phyloP scores from a whole-genome alignment of 2,888 invertebrate genomes.

The Chironomus riparius region DNA sequence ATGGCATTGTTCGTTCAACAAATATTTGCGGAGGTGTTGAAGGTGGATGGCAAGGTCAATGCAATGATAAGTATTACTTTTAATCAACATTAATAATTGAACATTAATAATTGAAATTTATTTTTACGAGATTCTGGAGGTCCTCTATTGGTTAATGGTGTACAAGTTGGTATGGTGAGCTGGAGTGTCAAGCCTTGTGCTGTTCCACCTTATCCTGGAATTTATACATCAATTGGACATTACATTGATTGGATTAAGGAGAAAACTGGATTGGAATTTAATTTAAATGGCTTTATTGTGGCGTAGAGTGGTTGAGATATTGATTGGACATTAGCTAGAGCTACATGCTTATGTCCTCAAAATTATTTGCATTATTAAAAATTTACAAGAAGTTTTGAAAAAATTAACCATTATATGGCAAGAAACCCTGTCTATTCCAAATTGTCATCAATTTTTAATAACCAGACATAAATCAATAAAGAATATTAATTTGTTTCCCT shows the following conservation, averaged over 20 bases:
- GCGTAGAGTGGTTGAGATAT: neutral
- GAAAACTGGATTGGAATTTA: slow-evolving; percentile 2
- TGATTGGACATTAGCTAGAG: no score
- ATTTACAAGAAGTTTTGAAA: no score
- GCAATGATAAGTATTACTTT: slow-evolving; percentile 32
- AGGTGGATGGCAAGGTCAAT: slow-evolving; percentile 36
- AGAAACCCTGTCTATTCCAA: no score
- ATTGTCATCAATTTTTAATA: no score
- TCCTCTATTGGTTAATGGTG: slow-evolving; percentile 2
- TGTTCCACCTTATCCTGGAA: slow-evolving; percentile 10
- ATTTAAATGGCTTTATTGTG: neutral
- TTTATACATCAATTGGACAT: neutral
- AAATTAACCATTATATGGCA: no score
- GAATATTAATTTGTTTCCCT: no score
- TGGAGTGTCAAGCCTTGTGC: slow-evolving; percentile 9
- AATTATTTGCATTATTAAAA: no score
- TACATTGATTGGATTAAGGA: slow-evolving; percentile 22
- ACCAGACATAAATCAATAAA: no score
- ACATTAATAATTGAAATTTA: no score
- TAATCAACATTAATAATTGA: no score
- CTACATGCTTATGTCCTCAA: no score
- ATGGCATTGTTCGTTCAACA: slow-evolving; percentile 28
- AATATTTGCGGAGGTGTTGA: slow-evolving; percentile 34
- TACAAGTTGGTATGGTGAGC: slow-evolving; percentile 14
- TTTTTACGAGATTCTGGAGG: slow-evolving; percentile 30